phyloP scores from a whole-genome alignment of 2,888 invertebrate genomes.

The Molanna angustata region DNA sequence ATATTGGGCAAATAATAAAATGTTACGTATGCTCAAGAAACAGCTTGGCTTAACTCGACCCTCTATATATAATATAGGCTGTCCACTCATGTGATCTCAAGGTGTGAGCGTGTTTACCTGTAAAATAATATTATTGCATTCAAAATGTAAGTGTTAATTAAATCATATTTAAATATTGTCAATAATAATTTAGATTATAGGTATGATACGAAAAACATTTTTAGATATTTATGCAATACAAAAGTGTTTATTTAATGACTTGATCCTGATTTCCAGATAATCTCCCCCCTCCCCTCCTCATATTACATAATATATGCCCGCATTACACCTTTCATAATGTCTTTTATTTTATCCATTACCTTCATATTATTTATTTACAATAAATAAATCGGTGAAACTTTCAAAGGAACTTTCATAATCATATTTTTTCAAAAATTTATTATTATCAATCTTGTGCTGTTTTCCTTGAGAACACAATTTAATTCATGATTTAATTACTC shows the following conservation, averaged over 20 bases:
- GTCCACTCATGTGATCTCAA: conserved; percentile 54
- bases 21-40: no score
- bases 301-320: conserved; percentile 28
- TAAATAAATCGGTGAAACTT: no score
- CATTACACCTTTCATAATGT: conserved; percentile 27
- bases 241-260: conserved; percentile 27
- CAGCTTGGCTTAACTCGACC: no score
- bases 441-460: no score
- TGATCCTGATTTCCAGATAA: conserved; percentile 27
- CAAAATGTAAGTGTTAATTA: conserved; percentile 32
- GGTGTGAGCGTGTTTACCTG: conserved; percentile 44
- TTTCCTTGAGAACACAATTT: no score
- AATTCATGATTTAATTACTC: no score
- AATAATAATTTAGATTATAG: conserved; percentile 29
- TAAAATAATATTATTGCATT: conserved; percentile 30
- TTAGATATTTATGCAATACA: conserved; percentile 31
- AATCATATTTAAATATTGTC: conserved; percentile 27
- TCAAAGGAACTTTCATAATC: no score
- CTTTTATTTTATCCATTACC: conserved; percentile 22
- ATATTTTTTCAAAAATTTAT: no score
- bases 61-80: conserved; percentile 31
- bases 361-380: no score
- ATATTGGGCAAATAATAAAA: no score
- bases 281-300: conserved; percentile 27
- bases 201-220: conserved; percentile 25